Evolutionary conservation across 30 jellyfish, hydroid and myxozoan species (phyloP), one percentile per base, ranked within the genome.

Genomic region (Pseudorhiza aurosa): DNA sequence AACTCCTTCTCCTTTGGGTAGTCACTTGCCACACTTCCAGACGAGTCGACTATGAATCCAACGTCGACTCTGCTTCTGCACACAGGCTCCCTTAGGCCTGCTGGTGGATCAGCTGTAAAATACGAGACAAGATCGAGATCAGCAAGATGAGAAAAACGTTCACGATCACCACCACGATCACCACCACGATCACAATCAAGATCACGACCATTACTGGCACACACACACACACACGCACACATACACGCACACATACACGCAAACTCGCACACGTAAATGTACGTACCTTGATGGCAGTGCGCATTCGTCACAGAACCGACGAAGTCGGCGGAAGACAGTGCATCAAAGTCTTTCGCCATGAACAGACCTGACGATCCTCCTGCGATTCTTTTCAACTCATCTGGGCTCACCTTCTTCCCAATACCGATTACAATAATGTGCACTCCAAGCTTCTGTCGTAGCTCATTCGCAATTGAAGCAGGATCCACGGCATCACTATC

Each of bases 401-500:
- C 57, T 19, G 77, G 43, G 77, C 75, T 81, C 60, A 89, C 91
- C 36, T 81, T 85, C 42, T 74, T 68, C 18, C 97, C 97, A 29
- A 89, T 89, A 21, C 97, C 97, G 28, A 89, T 65, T 12, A 72
- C 95, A 33, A 89, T 17, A 57, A 81, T 32, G 58, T 39, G 58
- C 18, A 81, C 73, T 46, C 92, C 97, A 8, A 58, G 32, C 50
- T 73, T 51, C 35, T 76, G 68, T 9, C 97, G 91, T 29, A 89
- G 87, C 63, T 73, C 89, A 22, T 68, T 57, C 12, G 95, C 97
- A n/a, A 89, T 55, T 22, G 18, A 79, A 17, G 77, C 88, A 15
- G 97, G 97, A 36, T 89, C 97, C 27, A 68, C 92, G 26, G 95
- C 95, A 68, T 76, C 97, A 8, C 42, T 77, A 51, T 77, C 97